phyloP scores from a whole-genome alignment of 1,140 invertebrate genomes.

The Pseudobourletiella spinata region DNA sequence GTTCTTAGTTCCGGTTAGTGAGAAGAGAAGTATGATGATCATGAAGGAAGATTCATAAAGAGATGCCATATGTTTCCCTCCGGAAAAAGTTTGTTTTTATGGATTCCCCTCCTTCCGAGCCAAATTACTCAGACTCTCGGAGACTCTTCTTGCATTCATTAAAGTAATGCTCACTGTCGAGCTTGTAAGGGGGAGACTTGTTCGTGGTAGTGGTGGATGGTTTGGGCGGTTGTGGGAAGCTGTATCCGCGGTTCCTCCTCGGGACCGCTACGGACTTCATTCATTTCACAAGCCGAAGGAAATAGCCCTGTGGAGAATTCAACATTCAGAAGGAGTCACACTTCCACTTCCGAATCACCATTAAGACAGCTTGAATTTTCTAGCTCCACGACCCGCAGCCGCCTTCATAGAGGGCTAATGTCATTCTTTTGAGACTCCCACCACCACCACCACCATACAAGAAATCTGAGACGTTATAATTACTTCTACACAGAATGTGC shows the following conservation, averaged over 20 bases:
- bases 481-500: too few relatives aligned
- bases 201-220: background rate
- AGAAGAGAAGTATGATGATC: constrained; percentile 15
- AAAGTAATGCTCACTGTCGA: background rate
- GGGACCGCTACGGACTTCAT: background rate
- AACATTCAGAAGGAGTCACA: background rate
- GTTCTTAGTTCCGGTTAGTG: constrained; percentile 13
- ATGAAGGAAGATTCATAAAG: constrained; percentile 27
- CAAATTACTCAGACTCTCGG: background rate
- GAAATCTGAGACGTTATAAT: too few relatives aligned
- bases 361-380: too few relatives aligned
- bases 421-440: too few relatives aligned
- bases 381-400: too few relatives aligned
- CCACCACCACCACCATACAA: too few relatives aligned
- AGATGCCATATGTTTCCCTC: constrained; percentile 28
- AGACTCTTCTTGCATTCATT: constrained; percentile 5
- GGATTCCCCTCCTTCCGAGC: constrained; percentile 1
- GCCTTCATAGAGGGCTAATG: too few relatives aligned
- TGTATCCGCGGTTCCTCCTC: background rate
- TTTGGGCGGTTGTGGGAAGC: background rate
- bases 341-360: background rate
- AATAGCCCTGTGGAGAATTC: background rate
- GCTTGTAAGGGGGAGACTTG: too few relatives aligned
- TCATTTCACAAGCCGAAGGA: background rate
- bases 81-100: constrained; percentile 27